A percentile compares a stretch with the other conserved stretches of the same genome.
Conservation (phyloP, 2,113 vertebrate species). For the Nettapus auritus region DNA sequence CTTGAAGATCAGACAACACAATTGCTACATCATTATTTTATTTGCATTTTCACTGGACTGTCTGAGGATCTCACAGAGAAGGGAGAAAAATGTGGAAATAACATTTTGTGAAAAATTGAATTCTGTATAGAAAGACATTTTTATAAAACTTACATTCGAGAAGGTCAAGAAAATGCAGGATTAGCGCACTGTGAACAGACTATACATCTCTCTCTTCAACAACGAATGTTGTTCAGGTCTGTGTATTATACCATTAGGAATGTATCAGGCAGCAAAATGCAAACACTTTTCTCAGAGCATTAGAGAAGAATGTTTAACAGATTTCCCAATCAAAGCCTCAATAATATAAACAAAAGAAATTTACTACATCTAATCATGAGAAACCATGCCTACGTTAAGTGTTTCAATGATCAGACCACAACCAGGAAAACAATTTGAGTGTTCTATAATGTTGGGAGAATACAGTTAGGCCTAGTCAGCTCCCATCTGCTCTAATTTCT, state of each 20-base stretch:
- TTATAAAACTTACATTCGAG: neutral
- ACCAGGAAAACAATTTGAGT: neutral
- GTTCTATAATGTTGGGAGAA: neutral
- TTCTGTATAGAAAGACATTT: neutral
- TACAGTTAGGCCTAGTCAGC: neutral
- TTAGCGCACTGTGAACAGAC: neutral
- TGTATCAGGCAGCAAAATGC: neutral
- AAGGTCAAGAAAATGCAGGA: neutral
- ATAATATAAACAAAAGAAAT: neutral
- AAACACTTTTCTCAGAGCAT: neutral
- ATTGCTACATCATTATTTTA: neutral
- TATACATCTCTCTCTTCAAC: neutral
- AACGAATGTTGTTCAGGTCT: neutral
- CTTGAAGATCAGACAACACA: neutral
- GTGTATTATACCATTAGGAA: neutral
- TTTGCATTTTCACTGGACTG: neutral
- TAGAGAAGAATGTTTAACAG: neutral
- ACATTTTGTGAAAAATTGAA: neutral
- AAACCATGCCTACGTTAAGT: neutral
- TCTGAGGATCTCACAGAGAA: neutral
- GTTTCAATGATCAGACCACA: neutral
- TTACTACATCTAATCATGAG: neutral
- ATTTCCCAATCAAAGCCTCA: neutral
- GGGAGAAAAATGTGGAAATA: neutral
- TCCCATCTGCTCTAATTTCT: neutral